Evolutionary conservation across 2,113 vertebrate genomes (phyloP).

Genomic region (Oreotrochilus melanogaster): DNA sequence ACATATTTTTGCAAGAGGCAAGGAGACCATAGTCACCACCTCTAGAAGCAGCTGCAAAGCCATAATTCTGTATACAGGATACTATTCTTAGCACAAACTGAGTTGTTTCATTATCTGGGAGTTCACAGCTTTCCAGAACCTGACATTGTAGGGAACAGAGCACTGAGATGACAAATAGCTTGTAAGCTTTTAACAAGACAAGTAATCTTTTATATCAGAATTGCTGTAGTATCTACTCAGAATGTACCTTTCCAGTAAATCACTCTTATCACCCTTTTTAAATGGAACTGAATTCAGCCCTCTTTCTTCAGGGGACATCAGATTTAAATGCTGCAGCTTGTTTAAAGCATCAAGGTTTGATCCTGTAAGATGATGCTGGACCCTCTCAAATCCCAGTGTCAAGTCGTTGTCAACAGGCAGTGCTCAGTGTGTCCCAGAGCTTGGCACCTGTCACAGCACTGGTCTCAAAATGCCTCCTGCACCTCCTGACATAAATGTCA

Average conservation of each 20-base stretch:
- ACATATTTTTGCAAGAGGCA: background rate
- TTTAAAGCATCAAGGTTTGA: background rate
- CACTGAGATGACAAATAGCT: conserved; percentile 13
- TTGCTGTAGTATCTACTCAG: background rate
- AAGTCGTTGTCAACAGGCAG: background rate
- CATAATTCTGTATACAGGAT: background rate
- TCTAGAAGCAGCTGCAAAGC: background rate
- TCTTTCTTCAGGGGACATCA: background rate
- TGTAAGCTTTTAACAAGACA: conserved; percentile 44
- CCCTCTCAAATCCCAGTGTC: background rate
- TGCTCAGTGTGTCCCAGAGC: background rate
- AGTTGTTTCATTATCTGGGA: conserved; percentile 25
- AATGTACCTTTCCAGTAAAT: conserved; percentile 14
- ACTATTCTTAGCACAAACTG: background rate
- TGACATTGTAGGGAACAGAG: background rate
- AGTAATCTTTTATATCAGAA: conserved; percentile 31
- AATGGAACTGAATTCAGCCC: background rate
- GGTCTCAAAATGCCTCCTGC: background rate
- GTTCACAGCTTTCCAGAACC: background rate
- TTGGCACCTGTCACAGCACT: background rate
- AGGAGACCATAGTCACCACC: background rate
- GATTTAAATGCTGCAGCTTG: background rate
- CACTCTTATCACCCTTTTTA: background rate
- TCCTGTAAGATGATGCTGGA: background rate
- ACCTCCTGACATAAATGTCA: fast-evolving